Evolutionary conservation across 2,888 invertebrate genomes (phyloP).

Genomic region (Augiades crinisus): DNA sequence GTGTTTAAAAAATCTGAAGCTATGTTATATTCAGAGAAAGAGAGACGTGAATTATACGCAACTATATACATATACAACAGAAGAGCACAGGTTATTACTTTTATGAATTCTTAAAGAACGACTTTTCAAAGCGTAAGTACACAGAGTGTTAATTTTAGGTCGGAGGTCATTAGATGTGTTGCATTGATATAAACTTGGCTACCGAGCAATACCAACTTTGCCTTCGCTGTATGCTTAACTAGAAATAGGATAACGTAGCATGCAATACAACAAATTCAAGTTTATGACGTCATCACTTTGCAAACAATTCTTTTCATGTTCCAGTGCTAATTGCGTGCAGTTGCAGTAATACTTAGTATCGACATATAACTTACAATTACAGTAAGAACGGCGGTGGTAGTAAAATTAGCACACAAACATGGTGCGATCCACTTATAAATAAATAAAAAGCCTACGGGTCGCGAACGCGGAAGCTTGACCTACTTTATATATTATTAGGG

Average conservation of each 20-base stretch:
- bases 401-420: conserved; percentile 38
- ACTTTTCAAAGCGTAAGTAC: not conserved
- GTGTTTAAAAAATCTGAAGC: too few species aligned
- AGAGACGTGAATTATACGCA: too few species aligned
- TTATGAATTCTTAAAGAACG: not conserved
- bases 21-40: too few species aligned
- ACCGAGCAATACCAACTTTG: conserved; percentile 12
- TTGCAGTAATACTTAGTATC: not conserved
- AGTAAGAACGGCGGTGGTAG: conserved; percentile 29
- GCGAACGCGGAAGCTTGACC: conserved; percentile 76
- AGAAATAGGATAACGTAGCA: not conserved
- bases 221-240: not conserved
- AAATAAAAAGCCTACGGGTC: conserved; percentile 54
- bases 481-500: conserved; percentile 44
- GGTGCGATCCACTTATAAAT: conserved; percentile 65
- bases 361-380: not conserved
- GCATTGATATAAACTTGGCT: conserved; percentile 8
- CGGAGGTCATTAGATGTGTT: conserved; percentile 14
- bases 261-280: not conserved
- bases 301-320: not conserved
- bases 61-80: too few species aligned
- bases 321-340: not conserved
- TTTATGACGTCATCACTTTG: conserved; percentile 8
- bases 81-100: conserved; percentile 2
- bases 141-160: conserved; percentile 15